Base-by-base conservation (phyloP, 2,797 vertebrate species). In the Peromyscus nudipes region DNA sequence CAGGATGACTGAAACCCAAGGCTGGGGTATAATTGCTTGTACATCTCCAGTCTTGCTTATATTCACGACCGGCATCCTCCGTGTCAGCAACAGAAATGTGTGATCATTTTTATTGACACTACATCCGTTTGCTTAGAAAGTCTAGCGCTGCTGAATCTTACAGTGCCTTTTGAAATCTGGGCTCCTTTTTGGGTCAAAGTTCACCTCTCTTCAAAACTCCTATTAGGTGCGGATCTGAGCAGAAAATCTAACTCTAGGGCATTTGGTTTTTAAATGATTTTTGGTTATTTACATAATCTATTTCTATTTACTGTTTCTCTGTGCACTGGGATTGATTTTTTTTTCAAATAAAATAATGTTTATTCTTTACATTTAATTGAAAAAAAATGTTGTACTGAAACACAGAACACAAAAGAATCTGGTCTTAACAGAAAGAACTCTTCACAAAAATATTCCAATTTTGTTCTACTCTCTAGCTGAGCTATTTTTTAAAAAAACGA, bases 191-290 rank as follows among this genome's bases (percentile, higher is more conserved):
- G 97, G 60, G 4, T 76, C 65, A 37, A 89, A 98, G 55, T 95
- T 92, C 89, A 79, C 80, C 88, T 77, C 80, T 94, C 97, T 92
- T 55, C 43, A 95, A 85, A 5, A 94, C 46, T 85, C 19, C 40
- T 92, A 79, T 69, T 89, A 13, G 89, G 21, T 3, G 85, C 9
- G 94, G 40, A 91, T 69, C 34, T 64, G 97, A 77, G 19, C 43
- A 81, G 62, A 34, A 92, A 80, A 83, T 89, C 10, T 79, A 82
- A 85, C 83, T 27, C 81, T 55, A 52, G n/a, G 91, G 43, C 12
- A 81, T 92, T 96, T 65, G 2, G 73, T 60, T 89, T 98, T 97
- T 16, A 52, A 91, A 96, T 75, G n/a, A 71, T 94, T 97, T 97
- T 62, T 60, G 87, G 60, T 86, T 89, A 92, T 87, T 77, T 95